These are phyloP conservation scores for Pangasius larnaudii DNA, from an alignment of 2,797 vertebrate genomes.

Conservation along the genomic window DNA sequence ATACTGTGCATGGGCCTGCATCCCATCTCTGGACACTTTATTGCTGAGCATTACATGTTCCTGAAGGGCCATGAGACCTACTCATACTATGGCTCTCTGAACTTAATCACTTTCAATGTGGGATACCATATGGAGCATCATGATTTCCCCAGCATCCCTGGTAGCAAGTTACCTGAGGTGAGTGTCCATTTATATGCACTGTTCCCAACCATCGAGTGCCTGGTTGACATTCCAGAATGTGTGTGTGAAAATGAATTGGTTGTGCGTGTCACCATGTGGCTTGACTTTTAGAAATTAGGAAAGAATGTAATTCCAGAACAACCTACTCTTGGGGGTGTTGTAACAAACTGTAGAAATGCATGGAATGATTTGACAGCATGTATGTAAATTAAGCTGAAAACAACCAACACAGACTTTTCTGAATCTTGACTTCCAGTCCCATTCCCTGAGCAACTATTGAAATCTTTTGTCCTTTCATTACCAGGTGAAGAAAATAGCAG, in stretches of 20 bases:
- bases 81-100: constrained; percentile 94
- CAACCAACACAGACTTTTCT: neutral
- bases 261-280: neutral
- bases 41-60: constrained; percentile 98
- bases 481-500: constrained; percentile 94
- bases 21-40: constrained; percentile 97
- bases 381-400: neutral
- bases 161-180: constrained; percentile 92
- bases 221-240: neutral
- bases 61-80: constrained; percentile 95
- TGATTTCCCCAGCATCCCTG: constrained; percentile 96
- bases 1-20: constrained; percentile 92
- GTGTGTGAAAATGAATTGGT: neutral
- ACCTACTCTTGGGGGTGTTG: neutral
- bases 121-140: constrained; percentile 99
- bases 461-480: constrained; percentile 34
- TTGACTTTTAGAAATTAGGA: neutral
- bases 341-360: neutral
- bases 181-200: constrained; percentile 31
- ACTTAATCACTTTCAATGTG: constrained; percentile 94
- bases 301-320: neutral
- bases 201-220: neutral
- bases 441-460: neutral
- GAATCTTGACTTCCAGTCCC: neutral
- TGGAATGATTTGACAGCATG: neutral